Evolutionary conservation across 2,888 invertebrate genomes (phyloP), one percentile per base, ranked within the genome.

Genomic region (Epiblema foenella): DNA sequence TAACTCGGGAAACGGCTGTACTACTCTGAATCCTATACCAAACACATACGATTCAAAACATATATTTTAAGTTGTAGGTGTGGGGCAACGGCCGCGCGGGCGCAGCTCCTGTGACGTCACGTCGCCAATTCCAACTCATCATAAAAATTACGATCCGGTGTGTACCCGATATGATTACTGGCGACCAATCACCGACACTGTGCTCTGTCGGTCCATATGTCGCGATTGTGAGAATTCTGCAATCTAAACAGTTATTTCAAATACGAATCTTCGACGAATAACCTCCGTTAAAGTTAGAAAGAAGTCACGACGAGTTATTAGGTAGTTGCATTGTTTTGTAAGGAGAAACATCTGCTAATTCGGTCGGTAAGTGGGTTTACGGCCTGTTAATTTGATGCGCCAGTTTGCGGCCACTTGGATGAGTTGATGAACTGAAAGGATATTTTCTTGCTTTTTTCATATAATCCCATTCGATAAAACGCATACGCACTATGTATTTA

Each of bases 101-200:
- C 66, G 58, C 73, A 63, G 54, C 59, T 76, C 77, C 84, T 72
- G 83, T 85, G 84, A 84, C 83, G 85, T 85, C 85, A 85, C 73
- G 54, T n/a, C 75, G 75, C 71, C 84, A 87, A 85, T 85, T 85
- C 78, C 75, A 73, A 74, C 78, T 78, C 78, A 83, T 87, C 81
- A 84, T 85, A 83, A 85, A 85, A 84, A 84, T 83, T 81, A 81
- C 78, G 80, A 84, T 83, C 86, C 84, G 78, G 84, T 84, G 77
- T 74, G 69, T 75, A 81, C 85, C 77, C 81, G 84, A 83, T 83
- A 81, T 82, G 79, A 84, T 84, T 81, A 79, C 73, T 18, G 56
- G 68, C 63, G 66, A 65, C 74, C 72, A 72, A 69, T 75, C 73
- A 72, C 70, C 68, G 73, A n/a, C 29, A 33, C 68, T 63, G 72